Base-by-base conservation (phyloP, 2,888 invertebrate species). In the Melieria omissa region DNA sequence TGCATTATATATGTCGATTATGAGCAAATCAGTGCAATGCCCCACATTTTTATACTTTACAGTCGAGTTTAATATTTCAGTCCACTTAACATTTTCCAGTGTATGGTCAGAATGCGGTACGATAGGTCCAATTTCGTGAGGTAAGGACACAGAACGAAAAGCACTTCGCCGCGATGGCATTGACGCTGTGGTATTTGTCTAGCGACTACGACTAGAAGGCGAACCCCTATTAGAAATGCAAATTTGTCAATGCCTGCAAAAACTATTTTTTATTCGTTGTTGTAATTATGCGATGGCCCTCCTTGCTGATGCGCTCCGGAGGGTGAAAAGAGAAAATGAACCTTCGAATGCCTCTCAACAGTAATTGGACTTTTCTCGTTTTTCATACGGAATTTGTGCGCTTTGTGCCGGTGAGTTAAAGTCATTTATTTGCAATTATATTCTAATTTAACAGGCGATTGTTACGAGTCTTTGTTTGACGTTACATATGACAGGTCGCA, bases 191-290 rank as follows among this genome's bases (percentile, higher is more conserved):
- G 47, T 14, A 44, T 64, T 70, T 69, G 9, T 47, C 41, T 45
- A 55, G 47, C 63, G 68, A 58, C 58, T 60, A 52, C 47, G 65
- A 57, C 41, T 45, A 65, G 70, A 55, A 55, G 2, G 16, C 41
- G 60, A 65, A 47, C 64, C 55, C 70, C 73, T 68, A 76, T 76
- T 74, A 74, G 69, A 70, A 76, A 76, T 74, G 74, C 74, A 76
- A 76, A 76, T 76, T 76, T 73, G 71, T 75, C 60, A 70, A 73
- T 70, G 70, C 58, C 55, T 63, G 62, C 62, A 69, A 62, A 69
- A 63, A 55, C 29, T 14, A 42, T 42, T 9, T 14, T 42, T 60
- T 62, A 55, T 29, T 5, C 4, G 41, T 67, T 52, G 10, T 49
- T 44, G 60, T 55, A 45, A 29, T 65, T 64, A 41, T 58, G 5